Base-by-base conservation (phyloP, 2,888 invertebrate genomes). In the Harpagoxenus sublaevis region DNA sequence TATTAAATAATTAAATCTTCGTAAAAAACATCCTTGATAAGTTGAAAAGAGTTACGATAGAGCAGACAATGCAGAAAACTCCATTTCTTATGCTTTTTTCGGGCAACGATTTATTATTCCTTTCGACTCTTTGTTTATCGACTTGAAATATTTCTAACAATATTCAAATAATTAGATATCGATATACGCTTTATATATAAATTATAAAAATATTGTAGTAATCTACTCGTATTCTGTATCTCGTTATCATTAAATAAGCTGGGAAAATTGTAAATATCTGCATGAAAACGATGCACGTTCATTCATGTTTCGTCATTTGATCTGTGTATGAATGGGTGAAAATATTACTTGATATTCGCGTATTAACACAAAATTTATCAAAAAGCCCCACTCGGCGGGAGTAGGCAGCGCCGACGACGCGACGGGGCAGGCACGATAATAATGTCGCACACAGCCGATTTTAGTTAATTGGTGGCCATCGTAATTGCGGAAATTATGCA, bases 391-490 rank as follows among this genome's bases (percentile, higher is more conserved):
- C 74, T 70, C 60, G 66, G n/a, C 39, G 63, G 65, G 60, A 83
- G 84, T 86, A 85, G 79, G 83, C 70, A 65, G 71, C 48, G 70
- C 83, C 60, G 62, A 82, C 51, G 70, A 35, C n/a, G 63, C 23
- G 73, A 63, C 23, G 73, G 66, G 71, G 48, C 31, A 75, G 51
- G 31, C 55, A 39, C n/a, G 51, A 62, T 60, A 23, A 65, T 74
- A 81, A 81, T 70, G 42, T 75, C 45, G 83, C 86, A 77, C 84
- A 83, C 70, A 77, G 70, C 77, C 87, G 84, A 89, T 91, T 90
- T 90, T 84, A 86, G 86, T 87, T 90, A 90, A 90, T 90, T 90
- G 87, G 87, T 73, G 86, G 85, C 77, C 70, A 86, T 87, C 73
- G 73, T 79, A 87, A 90, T 89, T 89, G 74, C 65, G 84, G 83